phyloP scores from a whole-genome alignment of 2,888 invertebrate species.

The Acanthosepion lycidas region DNA sequence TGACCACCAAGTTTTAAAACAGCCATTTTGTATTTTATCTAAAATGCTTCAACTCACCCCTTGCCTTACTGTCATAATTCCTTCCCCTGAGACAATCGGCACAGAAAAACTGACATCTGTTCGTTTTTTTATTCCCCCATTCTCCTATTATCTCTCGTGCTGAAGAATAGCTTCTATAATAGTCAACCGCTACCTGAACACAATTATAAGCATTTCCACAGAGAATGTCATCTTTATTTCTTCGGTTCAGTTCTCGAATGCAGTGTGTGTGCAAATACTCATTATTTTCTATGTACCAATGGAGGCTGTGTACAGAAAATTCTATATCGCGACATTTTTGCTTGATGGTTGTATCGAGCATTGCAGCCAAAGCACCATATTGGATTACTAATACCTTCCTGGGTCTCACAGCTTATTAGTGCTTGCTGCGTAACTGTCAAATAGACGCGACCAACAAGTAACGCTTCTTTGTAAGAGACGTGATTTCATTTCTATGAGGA shows the following conservation, averaged over 20 bases:
- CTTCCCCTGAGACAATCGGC: not conserved
- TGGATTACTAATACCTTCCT: not conserved
- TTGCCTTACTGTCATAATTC: not conserved
- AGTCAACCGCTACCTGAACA: not conserved
- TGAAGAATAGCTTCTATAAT: not conserved
- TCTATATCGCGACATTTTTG: not conserved
- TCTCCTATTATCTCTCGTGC: not conserved
- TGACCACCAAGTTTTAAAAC: not conserved
- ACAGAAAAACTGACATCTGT: not conserved
- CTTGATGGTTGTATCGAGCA: not conserved
- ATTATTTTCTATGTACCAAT: not conserved
- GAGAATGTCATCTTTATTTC: not conserved
- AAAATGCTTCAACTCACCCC: not conserved
- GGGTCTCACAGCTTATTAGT: slow-evolving; percentile 2
- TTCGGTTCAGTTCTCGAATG: not conserved
- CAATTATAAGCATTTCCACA: not conserved
- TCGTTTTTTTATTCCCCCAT: not conserved
- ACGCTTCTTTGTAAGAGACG: not conserved
- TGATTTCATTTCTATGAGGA: not conserved
- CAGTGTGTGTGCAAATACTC: slow-evolving; percentile 33
- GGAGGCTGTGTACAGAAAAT: not conserved
- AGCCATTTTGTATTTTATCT: not conserved
- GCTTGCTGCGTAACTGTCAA: not conserved
- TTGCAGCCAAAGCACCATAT: not conserved
- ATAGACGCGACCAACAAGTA: not conserved